phyloP scores from a whole-genome alignment of 2,797 vertebrate genomes.

The Acrossocheilus wenchowensis region DNA sequence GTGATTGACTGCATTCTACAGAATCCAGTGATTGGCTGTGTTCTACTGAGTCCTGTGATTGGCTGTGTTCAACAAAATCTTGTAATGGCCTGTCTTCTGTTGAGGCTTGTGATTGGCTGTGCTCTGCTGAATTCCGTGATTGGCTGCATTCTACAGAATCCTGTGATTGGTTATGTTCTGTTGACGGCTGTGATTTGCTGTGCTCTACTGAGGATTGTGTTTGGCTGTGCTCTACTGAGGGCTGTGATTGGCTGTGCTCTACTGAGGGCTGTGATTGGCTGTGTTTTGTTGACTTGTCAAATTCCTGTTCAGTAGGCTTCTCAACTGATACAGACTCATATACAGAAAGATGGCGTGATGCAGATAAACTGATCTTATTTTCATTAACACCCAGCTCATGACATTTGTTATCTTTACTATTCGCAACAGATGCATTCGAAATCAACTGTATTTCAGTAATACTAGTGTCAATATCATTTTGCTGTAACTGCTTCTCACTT shows the following conservation, averaged over 20 bases:
- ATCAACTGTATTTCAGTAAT: slow-evolving; percentile 17
- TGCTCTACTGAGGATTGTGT: neutral
- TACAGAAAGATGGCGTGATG: neutral
- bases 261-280: neutral
- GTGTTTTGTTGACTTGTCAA: slow-evolving; percentile 7
- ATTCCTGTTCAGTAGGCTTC: slow-evolving; percentile 15
- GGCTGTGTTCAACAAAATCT: neutral
- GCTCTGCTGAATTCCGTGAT: neutral
- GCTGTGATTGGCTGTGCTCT: neutral
- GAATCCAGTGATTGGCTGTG: neutral
- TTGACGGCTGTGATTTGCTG: neutral
- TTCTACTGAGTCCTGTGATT: neutral
- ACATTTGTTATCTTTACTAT: neutral
- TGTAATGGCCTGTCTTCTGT: neutral
- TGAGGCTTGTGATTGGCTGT: neutral
- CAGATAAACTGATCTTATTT: slow-evolving; percentile 16
- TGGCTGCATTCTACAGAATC: neutral
- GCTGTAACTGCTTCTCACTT: slow-evolving; percentile 29
- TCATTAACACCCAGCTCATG: slow-evolving; percentile 3
- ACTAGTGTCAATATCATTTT: neutral
- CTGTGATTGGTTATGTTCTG: neutral
- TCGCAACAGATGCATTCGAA: neutral
- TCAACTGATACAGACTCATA: neutral
- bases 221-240: neutral
- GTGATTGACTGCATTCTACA: neutral